A percentile compares a stretch with the other conserved stretches of the same genome.
Conservation (phyloP, 2,113 vertebrate genomes). For the Probosciger aterrimus region DNA sequence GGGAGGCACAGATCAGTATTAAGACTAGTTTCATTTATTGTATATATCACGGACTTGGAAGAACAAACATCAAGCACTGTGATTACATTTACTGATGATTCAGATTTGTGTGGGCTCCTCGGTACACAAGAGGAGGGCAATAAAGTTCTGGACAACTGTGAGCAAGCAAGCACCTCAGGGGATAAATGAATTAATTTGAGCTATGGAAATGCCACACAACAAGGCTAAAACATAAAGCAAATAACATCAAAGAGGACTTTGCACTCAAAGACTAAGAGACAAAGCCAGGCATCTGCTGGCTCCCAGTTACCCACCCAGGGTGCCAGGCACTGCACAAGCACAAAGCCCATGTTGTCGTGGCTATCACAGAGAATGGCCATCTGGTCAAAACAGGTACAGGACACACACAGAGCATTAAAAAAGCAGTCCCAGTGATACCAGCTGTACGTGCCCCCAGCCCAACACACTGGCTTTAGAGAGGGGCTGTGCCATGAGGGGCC, state of each 20-base stretch:
- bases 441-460: background rate
- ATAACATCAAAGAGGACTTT: background rate
- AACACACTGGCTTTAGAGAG: background rate
- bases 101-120: constrained; percentile 32
- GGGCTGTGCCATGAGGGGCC: background rate
- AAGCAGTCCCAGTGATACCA: background rate
- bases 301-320: background rate
- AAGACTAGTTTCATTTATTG: constrained; percentile 4
- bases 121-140: background rate
- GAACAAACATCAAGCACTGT: background rate
- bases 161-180: background rate
- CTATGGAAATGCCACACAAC: constrained; percentile 19
- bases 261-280: background rate
- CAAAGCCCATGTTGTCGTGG: background rate
- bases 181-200: constrained; percentile 59
- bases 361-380: background rate
- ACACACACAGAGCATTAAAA: background rate
- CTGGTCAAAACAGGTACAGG: background rate
- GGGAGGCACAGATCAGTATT: background rate
- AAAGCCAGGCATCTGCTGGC: background rate
- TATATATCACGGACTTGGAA: background rate
- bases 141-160: constrained; percentile 17
- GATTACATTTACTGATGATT: constrained; percentile 49
- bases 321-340: background rate
- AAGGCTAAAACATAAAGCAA: constrained; percentile 7